Base-by-base conservation (phyloP, 2,888 invertebrate genomes). In the Sipha maydis region DNA sequence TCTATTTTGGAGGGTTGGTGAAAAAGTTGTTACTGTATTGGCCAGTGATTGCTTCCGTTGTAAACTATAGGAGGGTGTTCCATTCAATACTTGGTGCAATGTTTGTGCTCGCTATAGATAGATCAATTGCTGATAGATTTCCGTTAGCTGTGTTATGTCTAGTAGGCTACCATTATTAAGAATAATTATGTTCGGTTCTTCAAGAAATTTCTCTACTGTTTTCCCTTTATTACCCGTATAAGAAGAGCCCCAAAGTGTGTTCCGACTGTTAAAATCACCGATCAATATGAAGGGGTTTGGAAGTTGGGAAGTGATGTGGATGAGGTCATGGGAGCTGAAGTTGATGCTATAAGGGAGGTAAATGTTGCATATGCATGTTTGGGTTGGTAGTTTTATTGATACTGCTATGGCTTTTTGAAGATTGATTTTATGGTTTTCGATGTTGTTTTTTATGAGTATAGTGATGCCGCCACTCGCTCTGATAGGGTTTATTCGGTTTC, bases 1-100 rank as follows among this genome's bases (percentile, higher is more conserved):
- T 61, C 21, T 61, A 31, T 34, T 31, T 54, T 34, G 17, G 61
- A 25, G n/a, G n/a, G n/a, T n/a, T n/a, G n/a, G n/a, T n/a, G n/a
- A n/a, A n/a, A n/a, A n/a, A n/a, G n/a, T n/a, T 79, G 79, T 34
- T 34, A 25, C n/a, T 31, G 31, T 34, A 79, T 79, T 25, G 61
- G 61, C 61, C 79, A 79, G 61, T 79, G 61, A 61, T 79, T 34
- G 79, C 79, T 79, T 31, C 79, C n/a, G 7, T 61, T 61, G 25
- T 79, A 79, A 21, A 0, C 34, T 3, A 31, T n/a, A n/a, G 31
- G 0, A 61, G 31, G 21, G 61, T 61, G 0, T 79, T 61, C 61
- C 79, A 79, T 61, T 56, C 56, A 25, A 79, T 31, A 11, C 38
- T 19, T 25, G 79, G 61, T 34, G 34, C 14, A 61, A 79, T 61